Evolutionary conservation across 92 coral and sea anemone species (phyloP).

Genomic region (Diadumene lineata): DNA sequence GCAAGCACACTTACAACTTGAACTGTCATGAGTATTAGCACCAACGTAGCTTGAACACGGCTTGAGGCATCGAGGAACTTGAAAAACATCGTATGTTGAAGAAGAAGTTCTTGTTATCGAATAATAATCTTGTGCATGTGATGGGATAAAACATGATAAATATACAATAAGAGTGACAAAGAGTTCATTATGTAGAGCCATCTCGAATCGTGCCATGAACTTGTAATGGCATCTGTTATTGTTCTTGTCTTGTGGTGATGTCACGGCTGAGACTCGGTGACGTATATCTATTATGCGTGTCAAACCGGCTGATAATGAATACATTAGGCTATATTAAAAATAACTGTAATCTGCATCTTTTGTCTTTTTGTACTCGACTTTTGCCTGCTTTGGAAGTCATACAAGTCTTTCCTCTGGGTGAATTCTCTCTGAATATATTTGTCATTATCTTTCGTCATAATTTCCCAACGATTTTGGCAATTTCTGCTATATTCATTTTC

Average conservation of each 20-base stretch:
- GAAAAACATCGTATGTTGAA: background rate
- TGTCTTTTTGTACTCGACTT: no score
- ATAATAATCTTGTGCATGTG: background rate
- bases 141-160: background rate
- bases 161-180: background rate
- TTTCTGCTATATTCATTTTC: no score
- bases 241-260: background rate
- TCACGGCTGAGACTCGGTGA: background rate
- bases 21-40: conserved; percentile 5
- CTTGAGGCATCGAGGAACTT: background rate
- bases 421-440: no score
- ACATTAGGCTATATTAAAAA: no score
- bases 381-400: no score
- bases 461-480: no score
- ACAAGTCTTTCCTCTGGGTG: no score
- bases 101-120: background rate
- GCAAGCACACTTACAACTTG: conserved; percentile 28
- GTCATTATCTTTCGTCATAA: no score
- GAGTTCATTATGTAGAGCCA: background rate
- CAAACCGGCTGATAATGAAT: no score
- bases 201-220: background rate
- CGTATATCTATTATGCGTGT: no score
- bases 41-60: conserved; percentile 4
- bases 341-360: no score
- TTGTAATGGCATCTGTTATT: background rate